Evolutionary conservation across 2,888 invertebrate species (phyloP).

Genomic region (Acronicta leporina): DNA sequence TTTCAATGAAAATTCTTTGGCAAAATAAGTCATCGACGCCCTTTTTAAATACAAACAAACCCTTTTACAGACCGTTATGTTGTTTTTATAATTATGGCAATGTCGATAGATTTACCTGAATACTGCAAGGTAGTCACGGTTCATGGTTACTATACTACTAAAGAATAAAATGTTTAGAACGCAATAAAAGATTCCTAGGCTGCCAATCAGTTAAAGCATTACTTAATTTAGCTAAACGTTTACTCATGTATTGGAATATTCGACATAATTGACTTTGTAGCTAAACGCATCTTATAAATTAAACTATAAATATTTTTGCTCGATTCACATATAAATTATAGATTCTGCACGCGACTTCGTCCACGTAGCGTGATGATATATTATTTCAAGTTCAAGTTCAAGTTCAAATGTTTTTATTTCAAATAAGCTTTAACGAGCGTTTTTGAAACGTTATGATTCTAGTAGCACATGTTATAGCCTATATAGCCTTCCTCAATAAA

Average conservation of each 20-base stretch:
- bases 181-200: conserved; percentile 26
- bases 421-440: no score
- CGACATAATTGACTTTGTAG: conserved; percentile 20
- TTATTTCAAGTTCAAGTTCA: no score
- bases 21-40: conserved; percentile 38
- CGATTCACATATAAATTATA: no score
- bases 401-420: no score
- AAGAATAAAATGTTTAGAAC: conserved; percentile 22
- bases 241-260: conserved; percentile 1
- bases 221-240: conserved; percentile 22
- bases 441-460: no score
- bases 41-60: conserved; percentile 37
- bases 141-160: conserved; percentile 49
- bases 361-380: no score
- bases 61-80: conserved; percentile 28
- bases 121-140: conserved; percentile 26
- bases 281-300: conserved; percentile 3
- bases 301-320: conserved; percentile 18
- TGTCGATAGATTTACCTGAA: conserved; percentile 34
- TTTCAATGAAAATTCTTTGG: conserved; percentile 36
- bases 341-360: no score
- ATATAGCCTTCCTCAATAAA: no score
- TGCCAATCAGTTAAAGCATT: conserved; percentile 16
- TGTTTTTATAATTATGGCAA: conserved; percentile 23
- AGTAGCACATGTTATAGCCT: no score